phyloP scores from a whole-genome alignment of 2,888 invertebrate species.

The Megamerina dolium region DNA sequence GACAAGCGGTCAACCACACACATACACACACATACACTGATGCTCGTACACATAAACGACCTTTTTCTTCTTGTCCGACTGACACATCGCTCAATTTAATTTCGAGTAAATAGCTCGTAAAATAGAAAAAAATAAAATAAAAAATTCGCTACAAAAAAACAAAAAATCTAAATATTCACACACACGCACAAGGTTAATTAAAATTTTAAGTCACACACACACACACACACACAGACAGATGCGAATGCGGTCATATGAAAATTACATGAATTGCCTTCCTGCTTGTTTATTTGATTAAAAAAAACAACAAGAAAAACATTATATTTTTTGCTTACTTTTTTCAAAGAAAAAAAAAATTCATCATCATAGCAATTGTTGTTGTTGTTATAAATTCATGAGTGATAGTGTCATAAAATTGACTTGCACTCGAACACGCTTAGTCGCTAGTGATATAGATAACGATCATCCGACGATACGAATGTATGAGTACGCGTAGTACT shows the following conservation, averaged over 20 bases:
- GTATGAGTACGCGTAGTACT: too few relatives aligned
- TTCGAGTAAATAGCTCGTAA: slow-evolving; percentile 23
- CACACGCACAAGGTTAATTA: slow-evolving; percentile 30
- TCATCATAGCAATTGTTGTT: slow-evolving; percentile 1
- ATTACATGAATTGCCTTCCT: too few relatives aligned
- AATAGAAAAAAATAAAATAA: slow-evolving; percentile 6
- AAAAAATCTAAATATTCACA: slow-evolving; percentile 7
- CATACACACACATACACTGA: too few relatives aligned
- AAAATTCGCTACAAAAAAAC: slow-evolving; percentile 3
- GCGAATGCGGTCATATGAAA: too few relatives aligned
- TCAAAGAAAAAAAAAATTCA: neutral
- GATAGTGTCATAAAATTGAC: slow-evolving; percentile 30
- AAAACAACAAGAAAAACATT: neutral
- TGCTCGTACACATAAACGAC: too few relatives aligned
- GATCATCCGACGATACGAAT: too few relatives aligned
- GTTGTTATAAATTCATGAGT: too few relatives aligned
- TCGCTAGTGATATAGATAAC: too few relatives aligned
- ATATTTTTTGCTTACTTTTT: neutral
- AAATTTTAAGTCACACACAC: slow-evolving; percentile 45
- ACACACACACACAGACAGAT: neutral
- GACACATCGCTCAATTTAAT: slow-evolving; percentile 44
- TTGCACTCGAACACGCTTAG: slow-evolving; percentile 9
- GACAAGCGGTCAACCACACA: too few relatives aligned
- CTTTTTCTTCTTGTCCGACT: slow-evolving; percentile 16
- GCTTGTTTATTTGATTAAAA: too few relatives aligned